Conservation (phyloP, 2,888 invertebrate genomes). For the Lepeophtheirus nordmannii region DNA sequence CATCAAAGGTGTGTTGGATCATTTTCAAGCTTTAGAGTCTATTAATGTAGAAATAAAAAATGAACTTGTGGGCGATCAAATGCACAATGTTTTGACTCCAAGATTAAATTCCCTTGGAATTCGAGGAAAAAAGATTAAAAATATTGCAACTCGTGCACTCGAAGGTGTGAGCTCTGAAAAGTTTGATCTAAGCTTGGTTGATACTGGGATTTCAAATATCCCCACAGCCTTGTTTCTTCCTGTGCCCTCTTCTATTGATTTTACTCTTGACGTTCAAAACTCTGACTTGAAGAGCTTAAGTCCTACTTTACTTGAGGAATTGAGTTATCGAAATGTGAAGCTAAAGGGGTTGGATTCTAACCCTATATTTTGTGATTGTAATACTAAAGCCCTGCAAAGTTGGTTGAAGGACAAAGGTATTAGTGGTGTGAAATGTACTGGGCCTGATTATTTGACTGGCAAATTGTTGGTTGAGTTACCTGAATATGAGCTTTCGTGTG, state of each 20-base stretch:
- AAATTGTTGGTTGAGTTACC: constrained; percentile 55
- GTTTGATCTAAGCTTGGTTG: constrained; percentile 55
- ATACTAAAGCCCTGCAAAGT: constrained; percentile 56
- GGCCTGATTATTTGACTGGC: constrained; percentile 53
- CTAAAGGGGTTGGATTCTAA: constrained; percentile 59
- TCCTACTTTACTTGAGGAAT: constrained; percentile 57
- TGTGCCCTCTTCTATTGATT: constrained; percentile 64
- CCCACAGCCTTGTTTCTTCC: constrained; percentile 72
- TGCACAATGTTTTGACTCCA: constrained; percentile 46
- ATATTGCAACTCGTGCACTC: constrained; percentile 63
- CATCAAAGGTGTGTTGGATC: constrained; percentile 63
- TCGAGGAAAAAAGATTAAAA: constrained; percentile 54
- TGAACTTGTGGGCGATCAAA: constrained; percentile 43
- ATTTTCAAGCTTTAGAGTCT: constrained; percentile 53
- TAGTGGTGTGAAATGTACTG: constrained; percentile 41
- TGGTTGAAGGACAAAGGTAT: constrained; percentile 43
- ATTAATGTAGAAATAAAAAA: constrained; percentile 76
- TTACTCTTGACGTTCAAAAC: constrained; percentile 59
- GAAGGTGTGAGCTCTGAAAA: constrained; percentile 51
- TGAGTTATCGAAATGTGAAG: constrained; percentile 55
- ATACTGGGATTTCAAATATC: constrained; percentile 59
- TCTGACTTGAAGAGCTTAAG: constrained; percentile 58
- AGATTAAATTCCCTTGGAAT: constrained; percentile 56
- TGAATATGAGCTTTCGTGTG: constrained; percentile 66
- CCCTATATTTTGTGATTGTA: constrained; percentile 71